These are phyloP conservation scores for Enteromius fasciolatus DNA, from an alignment of 2,797 vertebrate species.

Conservation along the genomic window DNA sequence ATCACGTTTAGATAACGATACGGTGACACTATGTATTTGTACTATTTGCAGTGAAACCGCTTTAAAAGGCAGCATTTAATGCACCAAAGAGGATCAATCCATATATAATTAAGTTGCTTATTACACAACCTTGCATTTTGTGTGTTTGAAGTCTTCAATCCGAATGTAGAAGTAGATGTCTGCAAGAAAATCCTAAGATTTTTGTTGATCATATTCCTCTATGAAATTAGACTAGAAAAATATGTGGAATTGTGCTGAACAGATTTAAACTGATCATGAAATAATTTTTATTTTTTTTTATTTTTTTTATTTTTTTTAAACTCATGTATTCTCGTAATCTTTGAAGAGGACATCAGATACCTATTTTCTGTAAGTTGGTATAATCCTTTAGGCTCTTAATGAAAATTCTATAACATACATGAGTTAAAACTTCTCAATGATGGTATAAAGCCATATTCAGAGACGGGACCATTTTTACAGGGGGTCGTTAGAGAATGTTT, in stretches of 20 bases:
- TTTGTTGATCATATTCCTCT: not conserved
- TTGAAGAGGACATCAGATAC: not conserved
- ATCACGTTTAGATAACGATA: not conserved
- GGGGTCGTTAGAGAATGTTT: too few species aligned
- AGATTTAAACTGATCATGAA: not conserved
- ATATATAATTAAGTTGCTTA: not conserved
- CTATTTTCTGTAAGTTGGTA: not conserved
- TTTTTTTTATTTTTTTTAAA: not conserved
- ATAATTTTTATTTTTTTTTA: not conserved
- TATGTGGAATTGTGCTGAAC: not conserved
- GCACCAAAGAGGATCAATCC: not conserved
- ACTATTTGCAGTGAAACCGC: not conserved
- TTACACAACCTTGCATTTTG: constrained; percentile 1
- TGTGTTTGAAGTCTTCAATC: not conserved
- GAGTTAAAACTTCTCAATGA: not conserved
- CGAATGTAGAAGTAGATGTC: not conserved
- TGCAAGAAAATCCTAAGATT: not conserved
- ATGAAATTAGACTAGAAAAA: not conserved
- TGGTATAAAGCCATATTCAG: too few species aligned
- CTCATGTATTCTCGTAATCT: not conserved
- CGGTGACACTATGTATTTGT: not conserved
- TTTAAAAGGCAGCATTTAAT: not conserved
- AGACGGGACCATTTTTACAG: too few species aligned
- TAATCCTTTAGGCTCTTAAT: not conserved
- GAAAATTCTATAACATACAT: not conserved